A percentile compares a stretch with the other conserved stretches of the same genome.
Conservation (phyloP, 2,888 invertebrate species). For the Amblyteles armatorius region DNA sequence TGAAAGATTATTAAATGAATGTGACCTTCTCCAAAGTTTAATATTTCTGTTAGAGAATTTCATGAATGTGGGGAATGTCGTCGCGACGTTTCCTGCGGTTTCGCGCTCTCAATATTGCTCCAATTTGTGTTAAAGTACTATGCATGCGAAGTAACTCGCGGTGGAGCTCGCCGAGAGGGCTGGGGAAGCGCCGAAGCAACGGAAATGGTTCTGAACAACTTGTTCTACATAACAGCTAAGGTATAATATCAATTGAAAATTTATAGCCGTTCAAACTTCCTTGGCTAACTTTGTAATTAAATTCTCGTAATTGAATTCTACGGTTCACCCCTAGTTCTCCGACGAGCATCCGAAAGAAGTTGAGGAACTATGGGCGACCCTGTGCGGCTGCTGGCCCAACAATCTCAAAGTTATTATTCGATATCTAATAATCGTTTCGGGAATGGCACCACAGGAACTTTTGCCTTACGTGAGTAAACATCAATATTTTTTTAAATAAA, state of each 20-base stretch:
- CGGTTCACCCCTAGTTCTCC: conserved; percentile 90
- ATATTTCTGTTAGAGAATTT: neutral
- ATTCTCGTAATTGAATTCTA: conserved; percentile 27
- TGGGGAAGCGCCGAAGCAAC: conserved; percentile 99
- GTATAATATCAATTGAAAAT: conserved; percentile 84
- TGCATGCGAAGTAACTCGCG: conserved; percentile 87
- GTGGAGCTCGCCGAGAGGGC: conserved; percentile 93
- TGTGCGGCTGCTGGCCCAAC: conserved; percentile 98
- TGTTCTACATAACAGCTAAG: conserved; percentile 99
- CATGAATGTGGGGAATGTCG: neutral
- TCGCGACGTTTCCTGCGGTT: neutral
- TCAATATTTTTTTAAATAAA: neutral
- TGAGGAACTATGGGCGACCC: conserved; percentile 97
- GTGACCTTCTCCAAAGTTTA: neutral
- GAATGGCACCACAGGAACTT: conserved; percentile 98
- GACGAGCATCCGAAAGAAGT: conserved; percentile 98
- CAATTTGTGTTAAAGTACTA: conserved; percentile 83
- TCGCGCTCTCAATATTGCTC: conserved; percentile 11
- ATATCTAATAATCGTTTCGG: conserved; percentile 97
- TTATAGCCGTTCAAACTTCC: neutral
- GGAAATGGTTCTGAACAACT: conserved; percentile 99
- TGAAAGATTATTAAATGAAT: neutral
- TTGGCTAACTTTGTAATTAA: neutral
- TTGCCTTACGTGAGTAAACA: conserved; percentile 93
- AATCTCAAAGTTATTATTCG: conserved; percentile 98